These are phyloP conservation scores for Pteropus alecto DNA, from an alignment of 2,113 vertebrate species.

Conservation along the genomic window DNA sequence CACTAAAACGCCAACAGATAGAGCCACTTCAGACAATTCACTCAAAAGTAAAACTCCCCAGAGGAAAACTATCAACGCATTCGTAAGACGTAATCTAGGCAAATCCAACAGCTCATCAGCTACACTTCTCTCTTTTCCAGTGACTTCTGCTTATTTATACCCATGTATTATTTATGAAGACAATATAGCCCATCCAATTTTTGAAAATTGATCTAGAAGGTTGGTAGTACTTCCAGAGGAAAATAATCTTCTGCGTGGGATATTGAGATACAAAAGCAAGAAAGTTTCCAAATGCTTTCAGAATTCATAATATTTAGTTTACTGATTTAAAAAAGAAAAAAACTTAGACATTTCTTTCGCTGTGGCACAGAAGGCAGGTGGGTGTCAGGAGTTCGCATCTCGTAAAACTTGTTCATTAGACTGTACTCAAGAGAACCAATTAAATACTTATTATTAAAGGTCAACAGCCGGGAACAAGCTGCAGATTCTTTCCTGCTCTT, in stretches of 20 bases:
- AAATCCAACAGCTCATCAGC: background rate
- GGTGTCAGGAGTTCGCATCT: constrained; percentile 32
- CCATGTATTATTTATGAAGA: background rate
- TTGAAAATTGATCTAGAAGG: background rate
- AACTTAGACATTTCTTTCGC: background rate
- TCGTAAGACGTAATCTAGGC: background rate
- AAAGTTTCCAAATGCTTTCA: background rate
- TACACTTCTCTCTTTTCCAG: background rate
- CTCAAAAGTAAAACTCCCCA: background rate
- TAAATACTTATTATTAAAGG: constrained; percentile 49
- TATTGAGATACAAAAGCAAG: background rate
- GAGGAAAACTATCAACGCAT: background rate
- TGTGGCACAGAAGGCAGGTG: constrained; percentile 61
- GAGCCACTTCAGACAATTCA: background rate
- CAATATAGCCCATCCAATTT: background rate
- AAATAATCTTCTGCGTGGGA: background rate
- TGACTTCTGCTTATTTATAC: background rate
- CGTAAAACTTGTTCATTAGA: constrained; percentile 18
- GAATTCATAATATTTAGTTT: background rate
- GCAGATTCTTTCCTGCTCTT: background rate
- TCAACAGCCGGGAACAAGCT: background rate
- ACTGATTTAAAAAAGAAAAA: background rate
- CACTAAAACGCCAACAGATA: background rate
- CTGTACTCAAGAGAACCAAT: background rate
- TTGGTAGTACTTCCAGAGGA: background rate